phyloP scores from a whole-genome alignment of 2,888 invertebrate species.

The Sinotaia quadrata region DNA sequence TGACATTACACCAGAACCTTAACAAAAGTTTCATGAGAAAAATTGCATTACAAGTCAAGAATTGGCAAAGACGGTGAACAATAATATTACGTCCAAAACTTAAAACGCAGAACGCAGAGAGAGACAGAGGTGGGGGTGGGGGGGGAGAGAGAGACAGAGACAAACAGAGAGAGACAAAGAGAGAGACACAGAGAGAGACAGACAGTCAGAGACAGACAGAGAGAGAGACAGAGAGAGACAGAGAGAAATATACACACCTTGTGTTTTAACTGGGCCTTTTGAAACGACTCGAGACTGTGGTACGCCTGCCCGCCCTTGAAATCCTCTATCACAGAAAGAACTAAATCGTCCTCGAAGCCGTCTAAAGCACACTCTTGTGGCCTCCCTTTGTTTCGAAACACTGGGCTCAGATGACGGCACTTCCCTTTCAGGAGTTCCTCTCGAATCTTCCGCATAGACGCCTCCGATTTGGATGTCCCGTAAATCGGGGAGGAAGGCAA shows the following conservation, averaged over 20 bases:
- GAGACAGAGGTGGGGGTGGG: background rate
- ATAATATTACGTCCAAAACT: background rate
- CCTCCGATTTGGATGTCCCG: constrained; percentile 49
- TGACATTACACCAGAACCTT: too few relatives aligned
- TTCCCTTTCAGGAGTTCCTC: constrained; percentile 59
- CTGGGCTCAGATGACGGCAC: constrained; percentile 62
- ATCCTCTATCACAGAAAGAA: constrained; percentile 50
- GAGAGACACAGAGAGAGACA: constrained; percentile 13
- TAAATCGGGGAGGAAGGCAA: constrained; percentile 66
- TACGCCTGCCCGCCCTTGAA: constrained; percentile 58
- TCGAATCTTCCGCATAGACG: constrained; percentile 48
- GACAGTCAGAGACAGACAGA: constrained; percentile 7
- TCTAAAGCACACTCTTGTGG: constrained; percentile 44
- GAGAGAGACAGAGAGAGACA: background rate
- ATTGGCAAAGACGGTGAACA: background rate
- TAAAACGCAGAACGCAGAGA: constrained; percentile 5
- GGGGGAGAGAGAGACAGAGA: background rate
- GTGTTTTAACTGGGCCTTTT: constrained; percentile 68
- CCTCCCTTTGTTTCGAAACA: constrained; percentile 58
- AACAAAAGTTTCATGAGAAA: too few relatives aligned
- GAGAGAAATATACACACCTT: constrained; percentile 54
- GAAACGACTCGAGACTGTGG: constrained; percentile 68
- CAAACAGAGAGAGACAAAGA: constrained; percentile 5
- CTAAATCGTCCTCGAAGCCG: constrained; percentile 48
- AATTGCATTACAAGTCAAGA: too few relatives aligned